Percentiles rank a stretch among this genome's conserved stretches.
phyloP scores from a whole-genome alignment of 2,888 invertebrate species.

The Drosophila trichaetosa region DNA sequence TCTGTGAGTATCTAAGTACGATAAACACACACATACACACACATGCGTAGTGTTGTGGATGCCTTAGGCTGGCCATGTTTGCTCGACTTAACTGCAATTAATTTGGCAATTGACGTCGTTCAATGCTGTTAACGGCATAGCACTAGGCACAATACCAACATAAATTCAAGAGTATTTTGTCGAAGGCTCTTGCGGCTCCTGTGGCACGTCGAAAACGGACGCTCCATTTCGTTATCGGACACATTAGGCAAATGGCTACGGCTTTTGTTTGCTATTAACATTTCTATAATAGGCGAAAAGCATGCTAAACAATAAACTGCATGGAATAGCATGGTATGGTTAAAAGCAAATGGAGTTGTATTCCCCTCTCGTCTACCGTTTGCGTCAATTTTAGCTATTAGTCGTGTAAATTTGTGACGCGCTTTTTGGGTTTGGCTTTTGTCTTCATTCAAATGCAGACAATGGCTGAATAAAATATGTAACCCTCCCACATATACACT shows the following conservation, averaged over 20 bases:
- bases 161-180: conserved; percentile 44
- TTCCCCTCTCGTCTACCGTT: conserved; percentile 15
- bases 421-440: conserved; percentile 80
- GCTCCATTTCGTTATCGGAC: conserved; percentile 59
- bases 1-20: neutral
- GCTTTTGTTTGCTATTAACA: conserved; percentile 61
- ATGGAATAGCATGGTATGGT: conserved; percentile 36
- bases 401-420: conserved; percentile 77
- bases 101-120: conserved; percentile 82
- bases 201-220: conserved; percentile 22
- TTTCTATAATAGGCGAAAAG: conserved; percentile 69
- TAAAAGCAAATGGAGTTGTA: conserved; percentile 72
- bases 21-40: neutral
- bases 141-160: conserved; percentile 18
- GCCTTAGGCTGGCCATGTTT: conserved; percentile 23
- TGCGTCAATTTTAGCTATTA: conserved; percentile 69
- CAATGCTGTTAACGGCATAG: conserved; percentile 19
- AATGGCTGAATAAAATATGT: conserved; percentile 70
- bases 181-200: conserved; percentile 9
- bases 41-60: neutral
- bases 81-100: conserved; percentile 84
- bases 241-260: conserved; percentile 72
- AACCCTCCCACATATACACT: conserved; percentile 6
- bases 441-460: conserved; percentile 74
- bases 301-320: conserved; percentile 78